Conservation (phyloP, 2,797 vertebrate species). For the Pangasius krempfi region DNA sequence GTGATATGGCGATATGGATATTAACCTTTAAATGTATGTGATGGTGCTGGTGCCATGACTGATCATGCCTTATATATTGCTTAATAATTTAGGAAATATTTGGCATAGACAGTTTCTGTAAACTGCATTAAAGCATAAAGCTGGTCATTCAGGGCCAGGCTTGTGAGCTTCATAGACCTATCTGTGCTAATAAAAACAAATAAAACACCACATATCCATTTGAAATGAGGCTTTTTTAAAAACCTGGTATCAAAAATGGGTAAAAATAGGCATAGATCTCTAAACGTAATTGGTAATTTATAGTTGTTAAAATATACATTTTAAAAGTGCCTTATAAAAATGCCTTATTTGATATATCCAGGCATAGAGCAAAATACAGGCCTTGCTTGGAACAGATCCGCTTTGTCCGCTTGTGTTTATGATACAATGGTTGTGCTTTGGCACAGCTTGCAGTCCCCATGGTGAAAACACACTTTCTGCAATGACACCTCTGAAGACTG, state of each 20-base stretch:
- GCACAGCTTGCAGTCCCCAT: conserved; percentile 58
- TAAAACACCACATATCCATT: neutral
- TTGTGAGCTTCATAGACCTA: neutral
- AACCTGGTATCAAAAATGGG: neutral
- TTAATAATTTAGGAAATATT: neutral
- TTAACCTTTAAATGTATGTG: neutral
- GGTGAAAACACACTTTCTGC: conserved; percentile 61
- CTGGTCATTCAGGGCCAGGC: neutral
- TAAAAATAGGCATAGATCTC: neutral
- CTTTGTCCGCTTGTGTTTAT: conserved; percentile 54
- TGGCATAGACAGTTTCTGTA: neutral
- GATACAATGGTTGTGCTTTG: conserved; percentile 58
- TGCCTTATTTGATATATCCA: neutral
- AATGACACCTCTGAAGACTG: conserved; percentile 62
- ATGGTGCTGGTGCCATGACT: neutral
- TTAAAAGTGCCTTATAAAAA: neutral
- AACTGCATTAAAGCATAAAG: neutral
- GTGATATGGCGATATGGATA: neutral
- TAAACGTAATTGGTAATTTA: neutral
- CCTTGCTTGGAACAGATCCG: conserved; percentile 41
- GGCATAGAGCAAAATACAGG: conserved; percentile 19
- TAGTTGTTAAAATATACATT: neutral
- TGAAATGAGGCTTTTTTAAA: neutral
- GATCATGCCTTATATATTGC: neutral
- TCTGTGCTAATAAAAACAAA: neutral